phyloP scores from a whole-genome alignment of 2,797 vertebrate species.

The Percopsis omiscomaycus region DNA sequence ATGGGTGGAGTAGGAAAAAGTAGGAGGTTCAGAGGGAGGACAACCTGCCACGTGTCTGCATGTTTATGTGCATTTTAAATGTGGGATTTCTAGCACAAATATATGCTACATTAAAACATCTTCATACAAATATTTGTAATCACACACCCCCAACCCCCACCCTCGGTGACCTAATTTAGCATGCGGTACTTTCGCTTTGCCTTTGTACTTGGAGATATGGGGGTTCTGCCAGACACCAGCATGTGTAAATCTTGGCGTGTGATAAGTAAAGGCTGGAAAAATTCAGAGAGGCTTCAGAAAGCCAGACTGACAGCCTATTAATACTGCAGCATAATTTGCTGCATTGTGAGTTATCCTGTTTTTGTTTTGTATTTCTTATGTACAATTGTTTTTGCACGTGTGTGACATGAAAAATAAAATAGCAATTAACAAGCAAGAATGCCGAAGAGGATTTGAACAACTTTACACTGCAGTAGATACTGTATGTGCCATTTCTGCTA shows the following conservation, averaged over 20 bases:
- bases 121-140: slow-evolving; percentile 14
- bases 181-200: not conserved
- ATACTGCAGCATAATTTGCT: slow-evolving; percentile 1
- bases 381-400: too few relatives aligned
- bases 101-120: not conserved
- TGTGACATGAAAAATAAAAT: too few relatives aligned
- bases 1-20: not conserved
- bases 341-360: slow-evolving; percentile 1
- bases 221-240: not conserved
- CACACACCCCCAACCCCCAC: not conserved
- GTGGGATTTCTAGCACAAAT: not conserved
- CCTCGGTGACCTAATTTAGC: not conserved
- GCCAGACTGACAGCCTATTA: not conserved
- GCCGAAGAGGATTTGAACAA: too few relatives aligned
- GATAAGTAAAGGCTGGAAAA: not conserved
- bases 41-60: not conserved
- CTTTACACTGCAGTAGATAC: too few relatives aligned
- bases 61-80: not conserved
- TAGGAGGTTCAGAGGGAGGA: not conserved
- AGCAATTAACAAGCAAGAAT: too few relatives aligned
- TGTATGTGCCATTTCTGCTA: too few relatives aligned
- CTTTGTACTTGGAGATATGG: not conserved
- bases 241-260: not conserved
- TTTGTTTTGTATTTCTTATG: too few relatives aligned
- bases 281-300: slow-evolving; percentile 1